phyloP scores from a whole-genome alignment of 2,888 invertebrate genomes.

The Metopia argyrocephala region DNA sequence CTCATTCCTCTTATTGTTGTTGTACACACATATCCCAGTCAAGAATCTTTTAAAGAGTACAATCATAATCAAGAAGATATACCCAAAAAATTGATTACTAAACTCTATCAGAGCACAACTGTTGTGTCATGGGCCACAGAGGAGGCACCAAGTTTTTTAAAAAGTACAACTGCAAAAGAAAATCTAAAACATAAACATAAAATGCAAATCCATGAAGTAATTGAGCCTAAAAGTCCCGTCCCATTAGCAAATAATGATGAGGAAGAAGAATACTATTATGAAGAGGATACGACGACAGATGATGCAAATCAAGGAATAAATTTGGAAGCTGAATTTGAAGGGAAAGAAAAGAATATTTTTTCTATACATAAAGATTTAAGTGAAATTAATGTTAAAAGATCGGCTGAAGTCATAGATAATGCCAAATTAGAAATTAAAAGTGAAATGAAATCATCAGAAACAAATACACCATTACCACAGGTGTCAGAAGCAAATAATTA shows the following conservation, averaged over 20 bases:
- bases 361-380: constrained; percentile 14
- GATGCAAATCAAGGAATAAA: constrained; percentile 15
- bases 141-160: constrained; percentile 15
- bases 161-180: constrained; percentile 24
- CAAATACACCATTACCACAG: constrained; percentile 20
- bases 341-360: constrained; percentile 21
- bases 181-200: constrained; percentile 47
- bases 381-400: constrained; percentile 65
- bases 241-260: constrained; percentile 1
- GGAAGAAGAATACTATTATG: constrained; percentile 43
- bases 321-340: constrained; percentile 40
- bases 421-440: constrained; percentile 25
- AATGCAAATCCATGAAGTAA: constrained; percentile 6
- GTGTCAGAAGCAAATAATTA: constrained; percentile 67
- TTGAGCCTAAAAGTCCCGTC: neutral
- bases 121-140: constrained; percentile 69
- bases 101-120: constrained; percentile 71
- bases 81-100: constrained; percentile 63
- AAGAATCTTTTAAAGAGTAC: constrained; percentile 68
- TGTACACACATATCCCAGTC: constrained; percentile 74
- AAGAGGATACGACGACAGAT: constrained; percentile 40
- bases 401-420: constrained; percentile 60
- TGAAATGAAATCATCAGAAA: constrained; percentile 36
- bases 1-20: constrained; percentile 62
- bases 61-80: constrained; percentile 65